Percentiles rank a stretch among this genome's conserved stretches.
Evolutionary conservation across 2,888 invertebrate genomes (phyloP).

Genomic region (Hartigia nigra): DNA sequence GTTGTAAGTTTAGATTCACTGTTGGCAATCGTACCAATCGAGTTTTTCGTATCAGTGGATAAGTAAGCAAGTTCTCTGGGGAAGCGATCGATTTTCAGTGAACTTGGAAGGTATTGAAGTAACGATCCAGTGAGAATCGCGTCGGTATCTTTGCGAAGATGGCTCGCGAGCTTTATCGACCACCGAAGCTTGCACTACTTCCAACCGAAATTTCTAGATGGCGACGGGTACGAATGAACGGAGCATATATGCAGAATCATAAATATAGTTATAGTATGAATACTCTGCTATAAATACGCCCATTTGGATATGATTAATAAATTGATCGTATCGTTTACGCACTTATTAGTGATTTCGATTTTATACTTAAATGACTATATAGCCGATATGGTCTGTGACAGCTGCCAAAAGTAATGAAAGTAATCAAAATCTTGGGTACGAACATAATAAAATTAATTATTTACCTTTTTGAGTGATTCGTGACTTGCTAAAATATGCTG

Average conservation of each 20-base stretch:
- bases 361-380: no score
- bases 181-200: not conserved
- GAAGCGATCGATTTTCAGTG: not conserved
- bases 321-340: not conserved
- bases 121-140: not conserved
- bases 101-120: not conserved
- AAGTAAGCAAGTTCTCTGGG: not conserved
- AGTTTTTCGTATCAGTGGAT: not conserved
- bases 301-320: not conserved
- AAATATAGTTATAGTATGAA: not conserved
- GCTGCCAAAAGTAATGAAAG: not conserved
- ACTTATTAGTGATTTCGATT: no score
- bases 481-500: conserved; percentile 51
- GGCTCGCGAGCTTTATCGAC: conserved; percentile 5
- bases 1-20: not conserved
- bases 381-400: not conserved
- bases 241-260: not conserved
- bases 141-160: not conserved
- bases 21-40: not conserved
- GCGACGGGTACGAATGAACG: not conserved
- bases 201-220: not conserved
- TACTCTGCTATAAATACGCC: not conserved
- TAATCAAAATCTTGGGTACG: not conserved
- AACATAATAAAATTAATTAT: conserved; percentile 10
- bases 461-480: conserved; percentile 58